These are phyloP conservation scores for Plectrocnemia conspersa DNA, from an alignment of 1,140 invertebrate species.

Conservation along the genomic window DNA sequence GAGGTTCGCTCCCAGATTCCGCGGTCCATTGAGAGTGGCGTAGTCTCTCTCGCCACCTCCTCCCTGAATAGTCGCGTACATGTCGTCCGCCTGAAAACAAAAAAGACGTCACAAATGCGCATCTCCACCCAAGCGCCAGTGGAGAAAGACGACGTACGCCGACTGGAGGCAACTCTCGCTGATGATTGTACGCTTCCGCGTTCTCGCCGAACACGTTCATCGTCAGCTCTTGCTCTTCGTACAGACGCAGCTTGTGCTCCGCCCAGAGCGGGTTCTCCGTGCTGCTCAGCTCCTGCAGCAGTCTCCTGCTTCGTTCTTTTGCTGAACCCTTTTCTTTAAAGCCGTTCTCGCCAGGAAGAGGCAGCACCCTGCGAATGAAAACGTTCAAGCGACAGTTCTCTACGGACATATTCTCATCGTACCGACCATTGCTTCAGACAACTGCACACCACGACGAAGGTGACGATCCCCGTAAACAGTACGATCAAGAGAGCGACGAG, in stretches of 20 bases:
- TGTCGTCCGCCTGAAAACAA: constrained; percentile 60
- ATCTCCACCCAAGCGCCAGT: neutral
- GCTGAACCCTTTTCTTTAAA: constrained; percentile 31
- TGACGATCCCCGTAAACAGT: constrained; percentile 79
- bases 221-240: constrained; percentile 88
- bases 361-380: constrained; percentile 54
- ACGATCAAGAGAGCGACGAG: constrained; percentile 81
- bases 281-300: constrained; percentile 78
- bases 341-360: constrained; percentile 58
- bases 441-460: constrained; percentile 82
- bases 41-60: constrained; percentile 43
- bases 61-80: constrained; percentile 78
- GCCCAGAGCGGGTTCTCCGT: constrained; percentile 92
- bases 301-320: constrained; percentile 51
- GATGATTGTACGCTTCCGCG: constrained; percentile 45
- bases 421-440: constrained; percentile 78
- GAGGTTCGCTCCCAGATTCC: constrained; percentile 7
- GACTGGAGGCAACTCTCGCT: constrained; percentile 53
- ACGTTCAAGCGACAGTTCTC: no score
- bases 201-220: constrained; percentile 88
- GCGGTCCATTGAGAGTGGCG: constrained; percentile 43
- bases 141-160: constrained; percentile 32
- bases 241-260: constrained; percentile 84
- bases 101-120: neutral
- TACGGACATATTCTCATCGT: no score